Evolutionary conservation across 1,140 invertebrate genomes (phyloP).

Genomic region (Plutomurus gul): DNA sequence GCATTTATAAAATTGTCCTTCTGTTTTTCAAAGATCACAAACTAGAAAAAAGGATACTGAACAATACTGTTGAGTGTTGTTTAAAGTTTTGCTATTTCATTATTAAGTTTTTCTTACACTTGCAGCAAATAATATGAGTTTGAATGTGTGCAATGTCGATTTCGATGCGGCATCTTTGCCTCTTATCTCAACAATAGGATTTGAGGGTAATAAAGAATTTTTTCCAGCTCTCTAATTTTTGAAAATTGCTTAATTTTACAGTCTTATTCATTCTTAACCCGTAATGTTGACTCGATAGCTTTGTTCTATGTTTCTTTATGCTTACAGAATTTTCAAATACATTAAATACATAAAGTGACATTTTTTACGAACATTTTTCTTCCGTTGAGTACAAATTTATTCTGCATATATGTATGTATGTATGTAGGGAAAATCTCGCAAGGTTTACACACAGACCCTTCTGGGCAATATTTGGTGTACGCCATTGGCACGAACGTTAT

Average conservation of each 20-base stretch:
- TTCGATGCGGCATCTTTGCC: conserved; percentile 44
- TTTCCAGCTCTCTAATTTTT: too few species aligned
- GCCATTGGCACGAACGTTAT: conserved; percentile 53
- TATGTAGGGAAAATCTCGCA: conserved; percentile 42
- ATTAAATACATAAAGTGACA: not conserved
- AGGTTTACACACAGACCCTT: conserved; percentile 44
- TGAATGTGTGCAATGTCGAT: conserved; percentile 42
- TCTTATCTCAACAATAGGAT: conserved; percentile 52
- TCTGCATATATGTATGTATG: not conserved
- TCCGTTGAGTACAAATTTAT: not conserved
- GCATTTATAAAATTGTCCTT: too few species aligned
- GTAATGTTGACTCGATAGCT: too few species aligned
- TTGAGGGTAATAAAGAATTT: conserved; percentile 44
- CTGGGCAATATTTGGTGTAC: conserved; percentile 41
- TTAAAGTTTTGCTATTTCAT: not conserved
- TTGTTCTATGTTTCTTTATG: not conserved
- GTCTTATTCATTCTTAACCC: not conserved
- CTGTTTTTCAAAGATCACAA: too few species aligned
- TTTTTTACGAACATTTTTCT: not conserved
- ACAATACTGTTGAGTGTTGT: not conserved
- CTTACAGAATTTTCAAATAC: not conserved
- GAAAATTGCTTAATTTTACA: not conserved
- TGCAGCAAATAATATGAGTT: not conserved
- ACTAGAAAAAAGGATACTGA: too few species aligned
- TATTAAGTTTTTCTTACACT: not conserved